Conservation (phyloP, 2,888 invertebrate genomes). For the Plutella xylostella region DNA sequence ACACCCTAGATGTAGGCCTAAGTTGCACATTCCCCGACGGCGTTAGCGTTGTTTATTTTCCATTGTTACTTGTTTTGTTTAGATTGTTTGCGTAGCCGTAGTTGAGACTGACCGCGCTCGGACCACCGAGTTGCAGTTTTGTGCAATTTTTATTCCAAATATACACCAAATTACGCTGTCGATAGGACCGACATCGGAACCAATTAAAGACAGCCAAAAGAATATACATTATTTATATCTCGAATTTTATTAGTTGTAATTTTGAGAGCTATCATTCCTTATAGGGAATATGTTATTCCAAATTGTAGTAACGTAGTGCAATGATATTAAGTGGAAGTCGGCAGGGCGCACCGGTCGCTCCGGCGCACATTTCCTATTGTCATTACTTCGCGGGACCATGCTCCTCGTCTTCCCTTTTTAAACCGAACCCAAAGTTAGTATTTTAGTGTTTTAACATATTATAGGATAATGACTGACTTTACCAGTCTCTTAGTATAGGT, state of each 20-base stretch:
- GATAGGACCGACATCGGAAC: no score
- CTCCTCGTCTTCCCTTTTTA: constrained; percentile 55
- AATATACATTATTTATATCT: constrained; percentile 27
- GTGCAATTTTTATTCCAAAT: no score
- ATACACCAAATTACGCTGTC: no score
- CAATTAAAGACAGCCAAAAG: neutral
- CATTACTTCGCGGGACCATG: constrained; percentile 40
- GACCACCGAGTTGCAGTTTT: no score
- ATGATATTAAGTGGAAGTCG: constrained; percentile 54
- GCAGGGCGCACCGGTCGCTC: constrained; percentile 26
- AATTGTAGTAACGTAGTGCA: constrained; percentile 56
- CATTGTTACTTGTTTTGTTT: constrained; percentile 46
- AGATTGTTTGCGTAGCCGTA: constrained; percentile 54
- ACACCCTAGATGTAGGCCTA: constrained; percentile 52
- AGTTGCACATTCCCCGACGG: constrained; percentile 66
- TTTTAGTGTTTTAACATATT: constrained; percentile 21
- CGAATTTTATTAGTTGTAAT: constrained; percentile 59
- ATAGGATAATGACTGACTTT: neutral
- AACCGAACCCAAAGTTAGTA: constrained; percentile 61
- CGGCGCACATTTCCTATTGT: neutral
- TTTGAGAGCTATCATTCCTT: constrained; percentile 56
- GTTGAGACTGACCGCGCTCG: constrained; percentile 64
- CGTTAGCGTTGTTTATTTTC: constrained; percentile 52
- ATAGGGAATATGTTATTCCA: constrained; percentile 59
- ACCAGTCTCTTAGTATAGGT: constrained; percentile 26